These are phyloP conservation scores for Venturia canescens DNA, from an alignment of 1,140 invertebrate genomes.

Conservation along the genomic window DNA sequence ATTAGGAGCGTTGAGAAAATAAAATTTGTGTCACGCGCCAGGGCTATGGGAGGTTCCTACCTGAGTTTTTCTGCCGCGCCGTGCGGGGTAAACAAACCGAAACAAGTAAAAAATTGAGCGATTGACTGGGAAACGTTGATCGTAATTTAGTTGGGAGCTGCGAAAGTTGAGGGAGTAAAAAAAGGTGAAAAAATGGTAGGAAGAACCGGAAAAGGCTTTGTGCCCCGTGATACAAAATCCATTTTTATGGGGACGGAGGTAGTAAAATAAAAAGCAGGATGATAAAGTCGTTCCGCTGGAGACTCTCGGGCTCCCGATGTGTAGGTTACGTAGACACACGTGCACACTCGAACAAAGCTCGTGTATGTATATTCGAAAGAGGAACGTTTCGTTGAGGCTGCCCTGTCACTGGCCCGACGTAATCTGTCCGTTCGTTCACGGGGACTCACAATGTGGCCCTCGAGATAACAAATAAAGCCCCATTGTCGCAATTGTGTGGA, in stretches of 20 bases:
- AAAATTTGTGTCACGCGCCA: no score
- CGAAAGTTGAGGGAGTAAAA: slow-evolving; percentile 50
- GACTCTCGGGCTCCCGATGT: slow-evolving; percentile 34
- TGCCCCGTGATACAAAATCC: slow-evolving; percentile 57
- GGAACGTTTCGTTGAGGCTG: slow-evolving; percentile 68
- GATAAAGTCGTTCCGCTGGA: slow-evolving; percentile 68
- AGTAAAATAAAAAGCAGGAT: slow-evolving; percentile 68
- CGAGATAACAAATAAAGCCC: slow-evolving; percentile 78
- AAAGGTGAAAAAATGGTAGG: slow-evolving; percentile 39
- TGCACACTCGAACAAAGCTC: background rate
- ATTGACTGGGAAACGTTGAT: background rate
- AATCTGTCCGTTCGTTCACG: slow-evolving; percentile 77
- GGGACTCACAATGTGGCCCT: slow-evolving; percentile 78
- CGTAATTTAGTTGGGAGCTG: background rate
- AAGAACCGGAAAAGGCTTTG: slow-evolving; percentile 49
- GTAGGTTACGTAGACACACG: background rate
- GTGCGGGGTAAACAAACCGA: no score
- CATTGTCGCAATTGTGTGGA: slow-evolving; percentile 78
- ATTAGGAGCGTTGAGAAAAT: no score
- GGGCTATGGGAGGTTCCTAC: no score
- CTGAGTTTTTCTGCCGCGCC: no score
- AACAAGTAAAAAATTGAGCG: background rate
- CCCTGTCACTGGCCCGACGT: slow-evolving; percentile 75
- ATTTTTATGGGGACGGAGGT: slow-evolving; percentile 62
- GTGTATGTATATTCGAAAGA: background rate